A percentile compares a stretch with the other conserved stretches of the same genome.
phyloP scores from a whole-genome alignment of 2,888 invertebrate species.

The Monopis laevigella region DNA sequence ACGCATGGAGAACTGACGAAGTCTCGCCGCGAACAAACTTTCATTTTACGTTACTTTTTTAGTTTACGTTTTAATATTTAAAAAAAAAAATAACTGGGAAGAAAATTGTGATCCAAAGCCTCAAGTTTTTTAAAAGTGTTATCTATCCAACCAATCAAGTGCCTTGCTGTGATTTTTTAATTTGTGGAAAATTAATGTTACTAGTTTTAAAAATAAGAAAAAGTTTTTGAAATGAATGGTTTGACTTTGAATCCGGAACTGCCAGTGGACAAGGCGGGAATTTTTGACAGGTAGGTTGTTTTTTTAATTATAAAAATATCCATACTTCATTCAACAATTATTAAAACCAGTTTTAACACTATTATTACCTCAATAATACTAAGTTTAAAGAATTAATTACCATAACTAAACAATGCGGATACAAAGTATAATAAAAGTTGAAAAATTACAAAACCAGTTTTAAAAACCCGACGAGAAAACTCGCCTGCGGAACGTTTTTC shows the following conservation, averaged over 20 bases:
- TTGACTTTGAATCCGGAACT: slow-evolving; percentile 28
- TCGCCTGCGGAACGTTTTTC: too few relatives aligned
- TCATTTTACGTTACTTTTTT: slow-evolving; percentile 20
- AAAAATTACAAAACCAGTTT: too few relatives aligned
- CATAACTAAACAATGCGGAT: too few relatives aligned
- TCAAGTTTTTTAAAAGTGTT: not conserved
- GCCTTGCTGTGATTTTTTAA: slow-evolving; percentile 25
- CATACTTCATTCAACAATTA: not conserved
- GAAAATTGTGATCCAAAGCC: not conserved
- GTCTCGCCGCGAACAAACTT: slow-evolving; percentile 23
- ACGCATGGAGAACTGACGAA: slow-evolving; percentile 30
- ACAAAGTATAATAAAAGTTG: too few relatives aligned
- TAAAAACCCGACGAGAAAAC: too few relatives aligned
- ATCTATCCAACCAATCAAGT: not conserved
- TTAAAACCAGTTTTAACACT: not conserved
- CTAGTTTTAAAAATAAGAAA: slow-evolving; percentile 19
- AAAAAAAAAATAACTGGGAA: not conserved
- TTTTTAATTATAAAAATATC: slow-evolving; percentile 15
- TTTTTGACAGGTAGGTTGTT: slow-evolving; percentile 29
- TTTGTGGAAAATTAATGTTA: slow-evolving; percentile 18
- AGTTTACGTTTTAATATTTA: slow-evolving; percentile 22
- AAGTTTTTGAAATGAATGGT: slow-evolving; percentile 42
- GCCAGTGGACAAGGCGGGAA: slow-evolving; percentile 30
- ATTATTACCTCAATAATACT: too few relatives aligned
- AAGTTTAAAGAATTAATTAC: too few relatives aligned